Conservation (phyloP, 2,888 invertebrate genomes). For the Eledona agricola region DNA sequence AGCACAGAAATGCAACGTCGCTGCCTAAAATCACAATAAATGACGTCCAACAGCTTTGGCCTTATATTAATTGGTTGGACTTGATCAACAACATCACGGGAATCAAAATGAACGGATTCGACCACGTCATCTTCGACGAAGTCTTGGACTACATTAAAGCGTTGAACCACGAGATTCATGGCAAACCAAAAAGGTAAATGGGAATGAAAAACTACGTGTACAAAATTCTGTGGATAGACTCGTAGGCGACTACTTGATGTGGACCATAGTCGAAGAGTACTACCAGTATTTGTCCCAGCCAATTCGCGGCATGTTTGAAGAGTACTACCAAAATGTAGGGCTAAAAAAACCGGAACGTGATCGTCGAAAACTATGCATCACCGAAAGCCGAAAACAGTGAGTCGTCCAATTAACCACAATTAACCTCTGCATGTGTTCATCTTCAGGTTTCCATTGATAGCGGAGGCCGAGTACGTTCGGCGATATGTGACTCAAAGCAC, state of each 20-base stretch:
- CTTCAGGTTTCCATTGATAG: slow-evolving; percentile 47
- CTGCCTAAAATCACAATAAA: slow-evolving; percentile 15
- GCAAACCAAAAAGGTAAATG: slow-evolving; percentile 33
- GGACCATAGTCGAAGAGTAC: slow-evolving; percentile 47
- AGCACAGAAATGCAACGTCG: neutral
- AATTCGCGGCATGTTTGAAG: slow-evolving; percentile 41
- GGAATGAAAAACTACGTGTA: no score
- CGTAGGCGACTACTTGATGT: slow-evolving; percentile 51
- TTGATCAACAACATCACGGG: slow-evolving; percentile 30
- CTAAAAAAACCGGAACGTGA: slow-evolving; percentile 14
- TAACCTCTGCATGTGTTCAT: slow-evolving; percentile 21
- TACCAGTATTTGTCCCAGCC: slow-evolving; percentile 45
- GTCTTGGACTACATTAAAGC: slow-evolving; percentile 29
- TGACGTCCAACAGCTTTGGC: slow-evolving; percentile 23
- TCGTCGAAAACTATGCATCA: slow-evolving; percentile 46
- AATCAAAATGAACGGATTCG: slow-evolving; percentile 13
- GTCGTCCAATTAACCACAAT: slow-evolving; percentile 30
- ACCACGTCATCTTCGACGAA: slow-evolving; percentile 25
- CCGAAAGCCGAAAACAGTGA: slow-evolving; percentile 44
- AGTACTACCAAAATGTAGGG: slow-evolving; percentile 33
- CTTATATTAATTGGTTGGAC: slow-evolving; percentile 31
- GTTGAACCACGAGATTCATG: slow-evolving; percentile 23
- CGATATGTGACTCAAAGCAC: slow-evolving; percentile 40
- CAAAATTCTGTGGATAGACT: slow-evolving; percentile 40
- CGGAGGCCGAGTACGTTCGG: slow-evolving; percentile 43